Evolutionary conservation across 2,888 invertebrate genomes (phyloP).

Genomic region (Polyploca ridens): DNA sequence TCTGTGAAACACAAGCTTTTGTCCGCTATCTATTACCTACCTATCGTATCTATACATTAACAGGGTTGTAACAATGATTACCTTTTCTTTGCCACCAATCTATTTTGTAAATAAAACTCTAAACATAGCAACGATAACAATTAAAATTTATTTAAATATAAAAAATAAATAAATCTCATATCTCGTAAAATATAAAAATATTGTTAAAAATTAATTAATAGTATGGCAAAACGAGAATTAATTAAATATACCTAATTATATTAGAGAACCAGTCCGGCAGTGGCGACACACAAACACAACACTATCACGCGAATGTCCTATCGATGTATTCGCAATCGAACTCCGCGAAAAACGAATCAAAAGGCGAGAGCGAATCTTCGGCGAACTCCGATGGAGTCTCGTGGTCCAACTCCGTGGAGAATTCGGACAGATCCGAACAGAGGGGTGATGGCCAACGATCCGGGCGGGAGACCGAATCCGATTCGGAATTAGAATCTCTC

Average conservation of each 20-base stretch:
- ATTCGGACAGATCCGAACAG: slow-evolving; percentile 83
- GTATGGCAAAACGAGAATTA: slow-evolving; percentile 73
- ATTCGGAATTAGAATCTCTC: slow-evolving; percentile 64
- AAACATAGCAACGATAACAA: slow-evolving; percentile 69
- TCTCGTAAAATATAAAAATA: slow-evolving; percentile 65
- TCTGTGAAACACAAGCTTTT: neutral
- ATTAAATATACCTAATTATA: slow-evolving; percentile 62
- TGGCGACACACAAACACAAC: slow-evolving; percentile 47
- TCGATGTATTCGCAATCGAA: slow-evolving; percentile 80
- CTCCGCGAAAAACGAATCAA: slow-evolving; percentile 82
- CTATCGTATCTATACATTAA: too few species aligned
- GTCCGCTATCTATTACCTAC: neutral
- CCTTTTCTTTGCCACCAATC: too few species aligned
- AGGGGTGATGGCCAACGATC: slow-evolving; percentile 76
- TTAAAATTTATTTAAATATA: slow-evolving; percentile 72
- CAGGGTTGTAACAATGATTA: neutral
- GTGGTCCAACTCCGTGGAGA: slow-evolving; percentile 75
- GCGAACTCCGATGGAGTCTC: slow-evolving; percentile 80
- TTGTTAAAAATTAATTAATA: slow-evolving; percentile 66
- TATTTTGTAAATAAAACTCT: slow-evolving; percentile 42
- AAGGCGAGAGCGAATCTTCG: slow-evolving; percentile 84
- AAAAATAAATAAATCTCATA: slow-evolving; percentile 65
- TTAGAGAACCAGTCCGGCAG: slow-evolving; percentile 42
- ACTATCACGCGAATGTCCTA: slow-evolving; percentile 79
- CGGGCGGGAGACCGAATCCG: slow-evolving; percentile 45